Base-by-base conservation (phyloP, 2,888 invertebrate genomes). In the Ormia ochracea region DNA sequence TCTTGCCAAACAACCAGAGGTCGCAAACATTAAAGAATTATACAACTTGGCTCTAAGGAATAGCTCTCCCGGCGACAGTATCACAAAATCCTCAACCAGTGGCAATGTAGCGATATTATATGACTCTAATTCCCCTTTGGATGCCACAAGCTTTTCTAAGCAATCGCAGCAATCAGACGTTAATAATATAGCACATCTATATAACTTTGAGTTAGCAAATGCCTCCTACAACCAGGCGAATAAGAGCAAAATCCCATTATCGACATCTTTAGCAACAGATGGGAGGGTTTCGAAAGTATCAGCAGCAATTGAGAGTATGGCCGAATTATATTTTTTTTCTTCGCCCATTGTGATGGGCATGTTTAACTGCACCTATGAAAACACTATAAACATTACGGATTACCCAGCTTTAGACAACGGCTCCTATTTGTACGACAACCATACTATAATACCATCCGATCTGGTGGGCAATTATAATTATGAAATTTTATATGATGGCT, bases 391-490 rank as follows among this genome's bases (percentile, higher is more conserved):
- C 3, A 48, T 74, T 3, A 54, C 52, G 1, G 9, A n/a, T 9
- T 33, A 33, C 12, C 1, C 50, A 5, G 4, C 10, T 10, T n/a
- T 59, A 14, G 0, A 23, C 2, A 61, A 68, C 26, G 75, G 52
- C 33, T 75, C 43, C 4, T 72, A 61, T 54, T 12, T 52, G 1
- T 72, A 61, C 3, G 36, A 59, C 14, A 33, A 52, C 19, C 4
- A 50, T 21, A 41, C 61, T 0, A 1, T 43, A 17, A 61, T 75
- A 52, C 38, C 75, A 10, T 6, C 28, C 1, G 1, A 52, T 43
- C 33, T 59, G 4, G 23, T 68, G 14, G 41, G 59, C 1, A 17
- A 52, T 41, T 75, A 75, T 54, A 43, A 58, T 41, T 75, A 68
- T 28, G 45, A 68, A 43, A 59, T 75, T 36, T 5, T 54, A 1